phyloP scores from a whole-genome alignment of 2,113 vertebrate species.

The Pachyramphus minor region DNA sequence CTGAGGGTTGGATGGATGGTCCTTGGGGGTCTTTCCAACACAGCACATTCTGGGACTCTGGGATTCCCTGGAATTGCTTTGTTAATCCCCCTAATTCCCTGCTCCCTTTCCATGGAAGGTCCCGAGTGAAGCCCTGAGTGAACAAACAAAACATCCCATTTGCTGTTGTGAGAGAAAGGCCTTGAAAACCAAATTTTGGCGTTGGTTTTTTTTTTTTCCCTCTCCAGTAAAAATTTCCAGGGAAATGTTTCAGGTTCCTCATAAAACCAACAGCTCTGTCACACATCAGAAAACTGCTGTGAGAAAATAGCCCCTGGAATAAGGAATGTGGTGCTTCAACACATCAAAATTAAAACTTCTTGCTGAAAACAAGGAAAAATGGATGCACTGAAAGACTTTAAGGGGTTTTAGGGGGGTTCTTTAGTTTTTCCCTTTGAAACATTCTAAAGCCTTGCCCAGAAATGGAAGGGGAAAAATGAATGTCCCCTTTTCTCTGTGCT shows the following conservation, averaged over 20 bases:
- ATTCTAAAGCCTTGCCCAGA: neutral
- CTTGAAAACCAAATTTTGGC: neutral
- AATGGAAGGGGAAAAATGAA: neutral
- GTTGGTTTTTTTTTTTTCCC: too few relatives aligned
- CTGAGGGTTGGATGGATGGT: neutral
- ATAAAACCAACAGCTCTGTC: neutral
- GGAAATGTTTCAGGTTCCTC: neutral
- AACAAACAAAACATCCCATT: neutral
- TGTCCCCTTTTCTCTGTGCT: neutral
- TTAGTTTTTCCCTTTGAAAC: neutral
- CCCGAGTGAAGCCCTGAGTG: neutral
- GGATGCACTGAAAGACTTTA: neutral
- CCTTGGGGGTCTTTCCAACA: neutral
- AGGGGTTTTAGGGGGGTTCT: too few relatives aligned
- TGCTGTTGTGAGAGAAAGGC: neutral
- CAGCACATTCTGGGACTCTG: too few relatives aligned
- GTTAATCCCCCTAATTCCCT: neutral
- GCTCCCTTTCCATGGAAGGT: neutral
- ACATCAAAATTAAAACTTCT: conserved; percentile 8
- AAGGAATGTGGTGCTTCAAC: conserved; percentile 19
- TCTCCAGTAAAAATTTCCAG: neutral
- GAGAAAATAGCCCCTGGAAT: neutral
- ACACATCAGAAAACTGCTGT: neutral
- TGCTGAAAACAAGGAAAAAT: neutral
- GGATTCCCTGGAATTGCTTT: neutral